These are phyloP conservation scores for Drusus annulatus DNA, from an alignment of 1,140 invertebrate genomes.

Conservation along the genomic window DNA sequence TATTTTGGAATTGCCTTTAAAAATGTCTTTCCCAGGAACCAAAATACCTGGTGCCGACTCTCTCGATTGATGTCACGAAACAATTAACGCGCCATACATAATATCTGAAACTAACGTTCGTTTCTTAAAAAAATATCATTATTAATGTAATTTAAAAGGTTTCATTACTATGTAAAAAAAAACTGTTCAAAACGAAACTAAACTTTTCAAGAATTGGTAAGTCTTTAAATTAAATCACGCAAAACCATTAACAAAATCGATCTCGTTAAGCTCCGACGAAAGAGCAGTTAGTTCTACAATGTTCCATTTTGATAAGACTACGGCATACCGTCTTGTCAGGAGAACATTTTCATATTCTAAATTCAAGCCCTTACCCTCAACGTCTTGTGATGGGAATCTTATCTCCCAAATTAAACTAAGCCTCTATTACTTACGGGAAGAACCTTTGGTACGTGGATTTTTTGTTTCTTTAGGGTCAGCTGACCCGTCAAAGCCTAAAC, in stretches of 20 bases:
- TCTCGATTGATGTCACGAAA: too few relatives aligned
- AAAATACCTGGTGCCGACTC: too few relatives aligned
- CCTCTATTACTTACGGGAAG: neutral
- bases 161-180: too few relatives aligned
- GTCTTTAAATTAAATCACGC: neutral
- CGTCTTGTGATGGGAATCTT: conserved; percentile 30
- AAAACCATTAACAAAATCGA: neutral
- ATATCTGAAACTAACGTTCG: too few relatives aligned
- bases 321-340: neutral
- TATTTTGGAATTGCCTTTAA: too few relatives aligned
- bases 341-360: conserved; percentile 22
- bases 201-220: too few relatives aligned
- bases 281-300: neutral
- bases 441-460: neutral
- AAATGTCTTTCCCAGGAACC: too few relatives aligned
- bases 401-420: conserved; percentile 37
- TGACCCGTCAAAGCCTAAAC: conserved; percentile 15
- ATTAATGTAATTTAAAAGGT: too few relatives aligned
- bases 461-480: conserved; percentile 37
- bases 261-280: neutral
- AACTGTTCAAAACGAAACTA: too few relatives aligned
- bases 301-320: conserved; percentile 11
- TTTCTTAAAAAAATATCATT: too few relatives aligned
- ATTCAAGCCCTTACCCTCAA: neutral
- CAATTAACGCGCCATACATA: too few relatives aligned